A percentile compares a stretch with the other conserved stretches of the same genome.
Evolutionary conservation across 1,140 invertebrate species (phyloP).

Genomic region (Augochlora pura): DNA sequence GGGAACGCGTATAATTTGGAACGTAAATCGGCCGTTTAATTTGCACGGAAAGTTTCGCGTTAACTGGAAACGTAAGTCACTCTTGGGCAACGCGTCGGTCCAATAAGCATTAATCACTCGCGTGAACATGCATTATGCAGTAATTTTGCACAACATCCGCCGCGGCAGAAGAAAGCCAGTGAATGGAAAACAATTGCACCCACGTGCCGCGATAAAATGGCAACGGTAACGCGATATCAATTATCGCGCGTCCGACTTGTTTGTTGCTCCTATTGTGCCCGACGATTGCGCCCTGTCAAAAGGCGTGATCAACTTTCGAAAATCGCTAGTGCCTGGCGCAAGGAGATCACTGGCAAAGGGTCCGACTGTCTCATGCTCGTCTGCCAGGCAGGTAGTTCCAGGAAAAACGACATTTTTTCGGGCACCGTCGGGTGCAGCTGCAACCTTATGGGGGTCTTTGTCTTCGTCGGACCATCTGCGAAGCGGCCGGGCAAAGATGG

Average conservation of each 20-base stretch:
- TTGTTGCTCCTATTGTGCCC: neutral
- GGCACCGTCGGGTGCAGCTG: neutral
- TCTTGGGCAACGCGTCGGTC: constrained; percentile 30
- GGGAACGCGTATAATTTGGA: neutral
- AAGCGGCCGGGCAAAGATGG: constrained; percentile 19
- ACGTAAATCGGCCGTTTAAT: too few relatives aligned
- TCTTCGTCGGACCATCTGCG: constrained; percentile 23
- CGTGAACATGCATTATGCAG: constrained; percentile 45
- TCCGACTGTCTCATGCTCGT: constrained; percentile 23
- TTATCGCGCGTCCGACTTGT: constrained; percentile 72
- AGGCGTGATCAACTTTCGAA: too few relatives aligned
- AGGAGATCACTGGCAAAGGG: constrained; percentile 2
- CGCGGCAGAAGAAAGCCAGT: constrained; percentile 33
- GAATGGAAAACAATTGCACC: constrained; percentile 64
- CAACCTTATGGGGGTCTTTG: constrained; percentile 27
- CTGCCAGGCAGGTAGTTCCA: constrained; percentile 31
- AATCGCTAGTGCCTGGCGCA: neutral
- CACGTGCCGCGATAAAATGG: constrained; percentile 65
- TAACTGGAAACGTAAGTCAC: constrained; percentile 25
- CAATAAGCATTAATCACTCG: constrained; percentile 39
- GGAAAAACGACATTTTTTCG: constrained; percentile 36
- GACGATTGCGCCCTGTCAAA: too few relatives aligned
- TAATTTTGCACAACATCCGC: constrained; percentile 54
- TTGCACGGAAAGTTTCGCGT: constrained; percentile 3
- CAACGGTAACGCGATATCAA: constrained; percentile 66